Evolutionary conservation across 64 coral and sea anemone genomes (phyloP).

Genomic region (Porites lutea): DNA sequence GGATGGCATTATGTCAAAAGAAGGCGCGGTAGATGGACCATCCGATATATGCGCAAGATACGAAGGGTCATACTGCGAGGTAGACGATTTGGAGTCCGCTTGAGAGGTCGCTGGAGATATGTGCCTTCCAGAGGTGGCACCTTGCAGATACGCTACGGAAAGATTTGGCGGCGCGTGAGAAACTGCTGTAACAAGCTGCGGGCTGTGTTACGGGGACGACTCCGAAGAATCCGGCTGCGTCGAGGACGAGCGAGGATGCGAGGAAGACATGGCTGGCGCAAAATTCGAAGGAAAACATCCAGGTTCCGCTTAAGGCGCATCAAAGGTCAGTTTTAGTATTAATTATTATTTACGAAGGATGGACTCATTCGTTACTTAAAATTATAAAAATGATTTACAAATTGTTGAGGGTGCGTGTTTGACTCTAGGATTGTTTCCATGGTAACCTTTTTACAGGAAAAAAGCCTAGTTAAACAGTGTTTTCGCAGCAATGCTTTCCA

Average conservation of each 20-base stretch:
- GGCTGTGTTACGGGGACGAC: slow-evolving; percentile 32
- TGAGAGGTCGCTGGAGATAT: not conserved
- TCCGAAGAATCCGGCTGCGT: slow-evolving; percentile 42
- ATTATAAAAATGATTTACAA: too few relatives aligned
- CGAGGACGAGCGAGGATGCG: not conserved
- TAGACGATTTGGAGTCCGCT: not conserved
- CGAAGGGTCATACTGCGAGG: slow-evolving; percentile 11
- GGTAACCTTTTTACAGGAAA: too few relatives aligned
- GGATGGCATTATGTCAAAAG: not conserved
- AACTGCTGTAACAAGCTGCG: slow-evolving; percentile 43
- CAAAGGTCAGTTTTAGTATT: not conserved
- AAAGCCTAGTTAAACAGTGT: too few relatives aligned
- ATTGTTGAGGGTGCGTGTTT: too few relatives aligned
- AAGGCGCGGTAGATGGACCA: not conserved
- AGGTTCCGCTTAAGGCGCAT: not conserved
- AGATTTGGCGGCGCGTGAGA: slow-evolving; percentile 19
- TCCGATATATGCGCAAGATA: not conserved
- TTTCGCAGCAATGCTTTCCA: too few relatives aligned
- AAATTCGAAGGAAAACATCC: not conserved
- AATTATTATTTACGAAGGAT: too few relatives aligned
- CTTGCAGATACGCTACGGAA: slow-evolving; percentile 30
- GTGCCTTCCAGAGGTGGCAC: not conserved
- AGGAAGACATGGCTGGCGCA: not conserved
- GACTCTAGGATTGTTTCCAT: too few relatives aligned
- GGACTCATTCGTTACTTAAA: too few relatives aligned